Evolutionary conservation across 2,113 vertebrate species (phyloP), one percentile per base, ranked within the genome.

Genomic region (Columba livia): DNA sequence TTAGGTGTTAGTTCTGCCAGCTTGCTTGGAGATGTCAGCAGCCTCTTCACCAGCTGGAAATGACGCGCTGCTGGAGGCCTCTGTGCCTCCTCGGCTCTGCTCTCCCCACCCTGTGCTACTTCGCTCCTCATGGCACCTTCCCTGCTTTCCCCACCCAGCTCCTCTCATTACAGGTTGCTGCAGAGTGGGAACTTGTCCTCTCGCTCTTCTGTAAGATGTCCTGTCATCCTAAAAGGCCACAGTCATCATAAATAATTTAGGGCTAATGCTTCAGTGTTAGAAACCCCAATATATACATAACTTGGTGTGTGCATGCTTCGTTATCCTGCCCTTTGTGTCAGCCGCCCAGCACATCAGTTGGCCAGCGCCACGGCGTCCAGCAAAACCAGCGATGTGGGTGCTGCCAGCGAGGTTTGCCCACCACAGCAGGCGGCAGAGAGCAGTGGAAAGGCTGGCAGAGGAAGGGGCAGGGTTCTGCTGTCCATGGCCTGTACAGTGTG

Each of bases 341-440:
- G 73, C 28, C 16, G 7, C 42, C 42, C 42, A 44, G 42, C 42
- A 44, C 42, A 44, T 17, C 42, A 18, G 42, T 17, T 44, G 42
- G 42, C 42, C 42, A 44, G 17, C 4, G 16, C 42, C 42, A 44
- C 32, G 5, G 11, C 1, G 1, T 2, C 50, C 77, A 18, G 62
- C 28, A 24, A 20, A 64, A 21, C 3, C 3, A 3, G 71, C 0
- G 0, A 6, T 10, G 40, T 51, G 3, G 36, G 36, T 31, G 67
- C 36, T 48, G 3, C 66, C 82, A 18, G 40, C 0, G 4, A 34
- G 54, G 38, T 44, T 23, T 6, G 1, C 9, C n/a, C 12, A 0
- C 40, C 4, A 1, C 16, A 0, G 13, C 0, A 2, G n/a, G 29
- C 32, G 18, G 71, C 24, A 28, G 44, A 1, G 2, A 2, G 15